Evolutionary conservation across 2,113 vertebrate genomes (phyloP), one percentile per base, ranked within the genome.

Genomic region (Shinisaurus crocodilurus): DNA sequence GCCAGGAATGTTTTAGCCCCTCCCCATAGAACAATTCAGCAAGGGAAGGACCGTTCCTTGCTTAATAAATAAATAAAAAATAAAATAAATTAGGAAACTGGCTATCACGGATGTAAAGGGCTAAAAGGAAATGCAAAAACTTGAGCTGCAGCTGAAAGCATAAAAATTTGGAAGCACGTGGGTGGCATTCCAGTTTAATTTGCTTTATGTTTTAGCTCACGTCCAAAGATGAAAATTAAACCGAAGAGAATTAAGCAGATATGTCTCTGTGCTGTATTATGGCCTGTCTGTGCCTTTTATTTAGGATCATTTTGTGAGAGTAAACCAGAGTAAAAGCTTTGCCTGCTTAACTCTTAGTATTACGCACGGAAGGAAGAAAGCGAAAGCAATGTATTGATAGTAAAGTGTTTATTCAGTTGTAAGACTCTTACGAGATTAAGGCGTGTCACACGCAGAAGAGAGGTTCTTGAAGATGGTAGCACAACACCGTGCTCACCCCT

Each of bases 81-180:
- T n/a, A n/a, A n/a, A n/a, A n/a, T n/a, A n/a, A n/a, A n/a, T 80
- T 60, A 37, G 54, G 80, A 57, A 60, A 7, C 37, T 37, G 2
- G 18, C 9, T 20, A 54, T 37, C n/a, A 60, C 20, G 37, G 32
- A 57, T 37, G 5, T 2, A 27, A 29, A 29, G 40, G 40, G 79
- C 74, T 91, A 85, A 92, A 90, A 94, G 88, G n/a, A 91, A 89
- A 81, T 75, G 5, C 32, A 90, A 27, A 63, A 82, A 63, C 70
- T 89, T 72, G 82, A 91, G n/a, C 69, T 37, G 9, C 25, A 91
- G 80, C 32, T 87, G 91, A 63, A 85, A 48, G 5, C 76, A 63
- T 70, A 75, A 72, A 93, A 85, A 70, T 88, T 63, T 6, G n/a
- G 81, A 40, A 54, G 57, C 54, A 82, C 1, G 9, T 20, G n/a